Evolutionary conservation across 2,113 vertebrate species (phyloP), one percentile per base, ranked within the genome.

Genomic region (Ardeotis arabs): DNA sequence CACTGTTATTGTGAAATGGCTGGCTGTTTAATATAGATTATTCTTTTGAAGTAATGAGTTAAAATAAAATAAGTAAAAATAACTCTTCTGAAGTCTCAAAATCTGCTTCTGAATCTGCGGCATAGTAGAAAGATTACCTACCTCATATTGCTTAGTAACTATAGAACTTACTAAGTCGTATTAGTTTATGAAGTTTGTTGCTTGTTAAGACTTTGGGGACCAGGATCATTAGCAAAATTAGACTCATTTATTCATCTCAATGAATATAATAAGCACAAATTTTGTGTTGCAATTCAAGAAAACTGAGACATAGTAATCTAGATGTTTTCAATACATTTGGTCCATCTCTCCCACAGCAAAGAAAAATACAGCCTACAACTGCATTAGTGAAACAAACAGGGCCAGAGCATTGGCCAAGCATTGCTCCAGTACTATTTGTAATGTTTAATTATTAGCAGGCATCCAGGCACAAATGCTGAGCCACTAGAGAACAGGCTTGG

Each of bases 51-150:
- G 17, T 49, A 78, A 16, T 45, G 14, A 62, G 12, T 84, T 78
- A 93, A 95, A 84, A 89, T 69, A 91, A 41, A 35, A 47, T 83
- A 95, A 84, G 87, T 69, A 91, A 41, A 33, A 47, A 79, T 73
- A 66, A 87, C 27, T 84, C 41, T 70, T 75, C 60, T 66, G 49
- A 83, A 60, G 33, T 70, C 27, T 76, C 37, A 84, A 90, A 83
- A 82, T 12, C 6, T 63, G 6, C 1, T 4, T 83, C 82, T 31
- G 68, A 60, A 58, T 63, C n/a, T 53, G 23, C 0, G 0, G 31
- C 14, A 39, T 52, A 84, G 50, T 23, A 58, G 50, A 62, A 87
- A 44, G 39, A 56, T 37, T 84, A 41, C 31, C 35, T 44, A 29
- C 4, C 8, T 92, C n/a, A 31, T 55, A 59, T 37, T 55, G 31